These are phyloP conservation scores for Tragelaphus scriptus DNA, from an alignment of 2,113 vertebrate genomes.

Conservation along the genomic window DNA sequence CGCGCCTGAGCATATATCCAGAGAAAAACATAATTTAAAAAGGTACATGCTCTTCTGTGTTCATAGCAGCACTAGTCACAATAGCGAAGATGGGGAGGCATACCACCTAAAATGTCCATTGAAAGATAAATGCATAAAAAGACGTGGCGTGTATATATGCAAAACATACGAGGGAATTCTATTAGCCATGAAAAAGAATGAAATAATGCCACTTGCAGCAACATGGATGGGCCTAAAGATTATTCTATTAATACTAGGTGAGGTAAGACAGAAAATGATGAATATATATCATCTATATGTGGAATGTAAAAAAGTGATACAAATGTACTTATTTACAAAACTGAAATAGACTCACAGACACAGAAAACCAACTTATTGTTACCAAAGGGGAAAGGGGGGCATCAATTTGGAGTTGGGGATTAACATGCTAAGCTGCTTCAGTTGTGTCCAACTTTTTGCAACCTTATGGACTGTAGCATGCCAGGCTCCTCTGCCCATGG, in stretches of 20 bases:
- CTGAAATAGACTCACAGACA: not conserved
- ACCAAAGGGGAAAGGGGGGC: not conserved
- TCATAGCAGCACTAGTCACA: not conserved
- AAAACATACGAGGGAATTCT: not conserved
- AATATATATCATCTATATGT: not conserved
- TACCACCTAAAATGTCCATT: not conserved
- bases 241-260: not conserved
- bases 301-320: not conserved
- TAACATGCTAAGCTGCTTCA: not conserved
- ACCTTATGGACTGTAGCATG: not conserved
- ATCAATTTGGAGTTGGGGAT: not conserved
- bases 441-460: not conserved
- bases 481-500: not conserved
- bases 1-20: not conserved
- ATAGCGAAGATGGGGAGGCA: not conserved
- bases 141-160: accelerated
- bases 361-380: not conserved
- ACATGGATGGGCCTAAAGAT: not conserved
- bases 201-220: not conserved
- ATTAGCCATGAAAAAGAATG: not conserved
- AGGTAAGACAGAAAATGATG: not conserved
- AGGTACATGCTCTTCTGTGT: not conserved
- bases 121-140: not conserved
- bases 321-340: not conserved
- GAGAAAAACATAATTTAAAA: not conserved